Evolutionary conservation across 2,797 vertebrate species (phyloP).

Genomic region (Enteromius anoplus): DNA sequence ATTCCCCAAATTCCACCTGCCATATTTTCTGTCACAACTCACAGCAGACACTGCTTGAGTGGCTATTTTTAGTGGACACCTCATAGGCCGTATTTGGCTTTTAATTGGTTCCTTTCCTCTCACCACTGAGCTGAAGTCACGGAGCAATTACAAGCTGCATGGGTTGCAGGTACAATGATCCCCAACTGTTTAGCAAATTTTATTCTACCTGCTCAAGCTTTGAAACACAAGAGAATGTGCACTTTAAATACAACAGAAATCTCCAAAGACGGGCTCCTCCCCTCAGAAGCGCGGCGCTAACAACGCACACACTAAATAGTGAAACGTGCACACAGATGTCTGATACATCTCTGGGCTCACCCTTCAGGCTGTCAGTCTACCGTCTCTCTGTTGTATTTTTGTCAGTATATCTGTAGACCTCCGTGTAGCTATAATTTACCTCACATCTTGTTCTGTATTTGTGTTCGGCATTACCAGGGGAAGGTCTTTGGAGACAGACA

Average conservation of each 20-base stretch:
- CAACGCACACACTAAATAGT: constrained; percentile 13
- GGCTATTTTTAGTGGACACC: constrained; percentile 60
- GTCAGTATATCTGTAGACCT: constrained; percentile 55
- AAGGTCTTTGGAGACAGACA: constrained; percentile 39
- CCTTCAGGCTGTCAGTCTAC: constrained; percentile 32
- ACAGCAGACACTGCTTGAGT: constrained; percentile 53
- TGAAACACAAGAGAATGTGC: constrained; percentile 30
- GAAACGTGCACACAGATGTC: constrained; percentile 24
- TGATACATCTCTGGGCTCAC: constrained; percentile 35
- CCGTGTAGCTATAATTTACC: constrained; percentile 37
- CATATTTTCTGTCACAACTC: constrained; percentile 46
- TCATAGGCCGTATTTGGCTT: constrained; percentile 62
- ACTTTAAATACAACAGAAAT: constrained; percentile 46
- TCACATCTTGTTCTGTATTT: constrained; percentile 39
- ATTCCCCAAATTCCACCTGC: constrained; percentile 50
- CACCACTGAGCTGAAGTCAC: constrained; percentile 74
- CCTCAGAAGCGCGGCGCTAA: background rate
- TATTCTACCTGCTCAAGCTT: constrained; percentile 39
- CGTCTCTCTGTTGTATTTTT: constrained; percentile 26
- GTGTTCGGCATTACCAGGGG: constrained; percentile 42
- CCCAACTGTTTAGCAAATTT: constrained; percentile 58
- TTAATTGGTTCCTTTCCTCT: constrained; percentile 78
- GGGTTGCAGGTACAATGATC: constrained; percentile 50
- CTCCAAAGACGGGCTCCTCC: constrained; percentile 17
- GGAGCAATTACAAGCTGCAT: constrained; percentile 74